Conservation (phyloP, 1,140 invertebrate species). For the Drosophila gunungcola region DNA sequence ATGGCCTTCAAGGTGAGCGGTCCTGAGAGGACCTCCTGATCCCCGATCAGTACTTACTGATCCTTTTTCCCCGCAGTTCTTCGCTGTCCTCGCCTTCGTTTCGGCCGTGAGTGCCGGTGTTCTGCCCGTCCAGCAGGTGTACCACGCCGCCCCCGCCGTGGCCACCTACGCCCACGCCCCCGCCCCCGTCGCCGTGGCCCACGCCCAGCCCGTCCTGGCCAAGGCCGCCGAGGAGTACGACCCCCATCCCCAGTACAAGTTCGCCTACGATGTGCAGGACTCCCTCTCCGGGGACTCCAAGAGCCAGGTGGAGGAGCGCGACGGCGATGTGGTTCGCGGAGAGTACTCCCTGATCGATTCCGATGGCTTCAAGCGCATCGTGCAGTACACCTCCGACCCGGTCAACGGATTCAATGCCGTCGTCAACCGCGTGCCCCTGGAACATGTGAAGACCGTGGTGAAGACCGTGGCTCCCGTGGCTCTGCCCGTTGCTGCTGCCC, state of each 20-base stretch:
- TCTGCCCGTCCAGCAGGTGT: slow-evolving; percentile 64
- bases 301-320: slow-evolving; percentile 86
- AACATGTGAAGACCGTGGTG: slow-evolving; percentile 64
- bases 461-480: slow-evolving; percentile 69
- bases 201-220: slow-evolving; percentile 64
- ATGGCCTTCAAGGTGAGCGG: slow-evolving; percentile 75
- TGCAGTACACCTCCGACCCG: slow-evolving; percentile 84
- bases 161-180: slow-evolving; percentile 58
- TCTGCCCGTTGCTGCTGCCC: slow-evolving; percentile 56
- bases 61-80: slow-evolving; percentile 31
- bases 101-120: slow-evolving; percentile 66
- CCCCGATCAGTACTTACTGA: not conserved
- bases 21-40: not conserved
- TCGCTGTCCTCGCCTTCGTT: slow-evolving; percentile 68
- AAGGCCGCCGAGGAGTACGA: slow-evolving; percentile 75
- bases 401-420: slow-evolving; percentile 84
- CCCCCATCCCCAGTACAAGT: slow-evolving; percentile 86
- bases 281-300: slow-evolving; percentile 86
- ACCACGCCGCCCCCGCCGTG: slow-evolving; percentile 66
- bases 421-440: slow-evolving; percentile 84
- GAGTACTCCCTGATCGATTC: slow-evolving; percentile 81
- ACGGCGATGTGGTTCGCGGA: slow-evolving; percentile 86
- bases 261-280: slow-evolving; percentile 86
- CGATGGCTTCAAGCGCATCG: slow-evolving; percentile 79
- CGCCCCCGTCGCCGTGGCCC: slow-evolving; percentile 56